A percentile compares a stretch with the other conserved stretches of the same genome.
Conservation (phyloP, 2,113 vertebrate genomes). For the Dunckerocampus dactyliophorus region DNA sequence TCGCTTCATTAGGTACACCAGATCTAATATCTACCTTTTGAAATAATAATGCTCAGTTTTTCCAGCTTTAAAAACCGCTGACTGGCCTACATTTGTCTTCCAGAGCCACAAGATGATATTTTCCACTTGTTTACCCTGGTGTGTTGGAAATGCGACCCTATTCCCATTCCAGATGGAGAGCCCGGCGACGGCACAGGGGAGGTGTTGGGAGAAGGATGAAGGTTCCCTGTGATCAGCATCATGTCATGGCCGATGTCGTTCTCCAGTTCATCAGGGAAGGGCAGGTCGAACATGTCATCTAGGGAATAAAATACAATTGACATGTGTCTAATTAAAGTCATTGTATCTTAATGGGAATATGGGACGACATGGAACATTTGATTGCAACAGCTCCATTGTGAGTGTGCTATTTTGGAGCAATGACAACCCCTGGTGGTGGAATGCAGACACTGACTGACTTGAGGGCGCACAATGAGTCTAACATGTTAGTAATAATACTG, state of each 20-base stretch:
- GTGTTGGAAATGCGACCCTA: constrained; percentile 89
- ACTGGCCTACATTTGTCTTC: neutral
- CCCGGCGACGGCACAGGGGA: constrained; percentile 91
- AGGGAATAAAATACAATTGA: constrained; percentile 22
- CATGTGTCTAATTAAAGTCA: neutral
- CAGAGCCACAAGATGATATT: neutral
- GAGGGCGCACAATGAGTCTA: no score
- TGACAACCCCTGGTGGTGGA: constrained; percentile 29
- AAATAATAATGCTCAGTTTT: neutral
- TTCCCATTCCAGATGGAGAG: constrained; percentile 89
- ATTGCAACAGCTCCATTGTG: neutral
- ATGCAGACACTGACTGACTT: neutral
- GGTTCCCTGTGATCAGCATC: constrained; percentile 94
- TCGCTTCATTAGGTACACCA: neutral
- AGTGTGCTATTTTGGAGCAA: constrained; percentile 7
- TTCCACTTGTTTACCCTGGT: constrained; percentile 75
- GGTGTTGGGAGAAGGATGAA: constrained; percentile 91
- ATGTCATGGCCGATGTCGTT: constrained; percentile 88
- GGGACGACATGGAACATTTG: neutral
- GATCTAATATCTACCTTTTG: neutral
- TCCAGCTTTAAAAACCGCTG: neutral
- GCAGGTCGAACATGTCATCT: constrained; percentile 96
- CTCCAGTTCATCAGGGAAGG: constrained; percentile 96
- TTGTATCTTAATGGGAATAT: neutral
- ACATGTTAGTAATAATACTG: no score